Evolutionary conservation across 2,797 vertebrate species (phyloP), one percentile per base, ranked within the genome.

Genomic region (Numenius phaeopus): DNA sequence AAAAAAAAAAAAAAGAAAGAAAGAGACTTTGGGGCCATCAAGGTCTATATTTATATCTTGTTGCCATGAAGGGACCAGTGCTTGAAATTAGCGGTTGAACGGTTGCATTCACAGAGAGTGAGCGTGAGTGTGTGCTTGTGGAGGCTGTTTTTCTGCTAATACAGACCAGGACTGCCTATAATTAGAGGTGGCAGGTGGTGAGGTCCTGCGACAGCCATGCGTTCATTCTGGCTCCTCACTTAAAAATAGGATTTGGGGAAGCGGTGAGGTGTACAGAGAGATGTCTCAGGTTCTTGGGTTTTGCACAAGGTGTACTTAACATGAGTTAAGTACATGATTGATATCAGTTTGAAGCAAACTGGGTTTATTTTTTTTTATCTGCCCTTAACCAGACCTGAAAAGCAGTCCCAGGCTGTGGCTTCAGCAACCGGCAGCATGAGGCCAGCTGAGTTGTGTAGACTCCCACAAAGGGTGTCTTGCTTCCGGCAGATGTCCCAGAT

Each of bases 401-500:
- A 95, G 92, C 96, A 97, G 96, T 93, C 97, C 97, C 97, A 94
- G 93, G 96, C 98, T 99, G 98, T 99, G 99, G 99, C 98, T 99
- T 99, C 98, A 97, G 95, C 94, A 98, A 95, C 93, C 70, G 70
- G 95, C 91, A 97, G 82, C 78, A 23, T 91, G 97, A 95, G 96
- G 97, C 97, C 97, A 98, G 96, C 96, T 98, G 98, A 98, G 95
- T 98, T 98, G 95, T 98, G 97, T 98, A 98, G 98, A 98, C 98
- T 98, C 97, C 98, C 99, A 98, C 98, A 99, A 99, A 99, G 98
- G 98, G 98, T 98, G 98, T 98, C 98, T 98, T 98, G 98, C 98
- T 99, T 99, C 99, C 98, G 98, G 99, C 98, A 99, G 99, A 99
- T 99, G 98, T 99, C 98, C 99, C 98, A 99, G 98, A 98, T 97